Base-by-base conservation (phyloP, 2,888 invertebrate species). In the Aleiodes testaceus region DNA sequence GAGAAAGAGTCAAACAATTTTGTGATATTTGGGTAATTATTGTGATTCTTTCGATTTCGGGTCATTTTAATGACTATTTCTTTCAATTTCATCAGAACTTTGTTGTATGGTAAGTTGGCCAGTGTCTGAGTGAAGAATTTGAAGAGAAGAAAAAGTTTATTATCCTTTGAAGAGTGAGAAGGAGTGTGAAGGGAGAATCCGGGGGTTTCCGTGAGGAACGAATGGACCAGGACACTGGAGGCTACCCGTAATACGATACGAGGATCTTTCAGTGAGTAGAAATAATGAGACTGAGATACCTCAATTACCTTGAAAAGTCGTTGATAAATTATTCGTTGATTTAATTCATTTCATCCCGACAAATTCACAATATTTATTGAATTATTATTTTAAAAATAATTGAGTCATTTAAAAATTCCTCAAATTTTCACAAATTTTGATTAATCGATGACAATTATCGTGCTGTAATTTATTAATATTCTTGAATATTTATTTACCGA, bases 201-300 rank as follows among this genome's bases (percentile, higher is more conserved):
- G 3, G 26, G 26, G 26, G 26, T 26, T 26, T 26, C 26, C 26
- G 64, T 66, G 68, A 55, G 66, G 66, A 68, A 66, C 72, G 74
- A 75, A 77, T 74, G 72, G 75, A 73, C 72, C 72, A 53, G 71
- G 70, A 75, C 55, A 73, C 45, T 69, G 68, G 44, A 68, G 71
- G 72, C 66, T 68, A 11, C 61, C 74, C 52, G 72, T 72, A 77
- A 77, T 74, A 72, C 74, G 76, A 76, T 76, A 73, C 74, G 44
- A 55, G 65, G 69, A 77, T 76, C 59, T 71, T 77, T 74, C 73
- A 77, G 74, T 72, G 77, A 77, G 76, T 76, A 66, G 59, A 73
- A 71, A 71, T 67, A 72, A 74, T 63, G 36, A 75, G 69, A 22
- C 18, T 16, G 20, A 66, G 30, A 50, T 50, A 18, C 53, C 16